Base-by-base conservation (phyloP, 2,888 invertebrate genomes). In the Hyalella azteca region DNA sequence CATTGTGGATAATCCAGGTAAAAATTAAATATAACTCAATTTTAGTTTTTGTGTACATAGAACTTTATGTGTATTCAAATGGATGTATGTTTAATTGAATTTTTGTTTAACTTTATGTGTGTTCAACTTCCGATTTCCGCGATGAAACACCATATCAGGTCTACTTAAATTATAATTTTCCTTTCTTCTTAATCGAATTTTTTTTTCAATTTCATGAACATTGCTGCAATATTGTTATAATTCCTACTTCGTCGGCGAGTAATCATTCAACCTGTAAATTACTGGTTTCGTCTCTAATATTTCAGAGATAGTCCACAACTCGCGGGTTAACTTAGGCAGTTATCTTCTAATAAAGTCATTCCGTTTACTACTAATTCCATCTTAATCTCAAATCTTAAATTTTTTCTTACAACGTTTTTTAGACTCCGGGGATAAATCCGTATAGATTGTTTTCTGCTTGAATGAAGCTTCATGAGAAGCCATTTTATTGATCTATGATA, bases 171-270 rank as follows among this genome's bases (percentile, higher is more conserved):
- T 22, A 26, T 22, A 50, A n/a, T 50, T 50, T 50, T 22, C 54
- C n/a, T n/a, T 4, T 50, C 54, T 50, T n/a, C 4, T 50, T 50
- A n/a, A 26, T 26, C 26, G n/a, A 4, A 50, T 22, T 50, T 29
- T 73, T 73, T 73, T 73, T 26, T 73, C 73, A 73, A 73, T 41
- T 73, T 73, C 73, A 73, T 29, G 32, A 29, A 73, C 3, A 19
- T 73, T 9, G 13, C 29, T 73, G 13, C n/a, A 9, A 41, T 73
- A 73, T 73, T 73, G 2, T 41, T 1, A n/a, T n/a, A 73, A 7
- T 73, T 73, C n/a, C 32, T 73, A 32, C 32, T 29, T 73, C 32
- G 9, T 73, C 32, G 29, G 32, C 41, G 22, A 73, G 22, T 73
- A 26, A 73, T 32, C 13, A 13, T 45, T 9, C 19, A 15, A 9